phyloP scores from a whole-genome alignment of 2,888 invertebrate species.

The Oscheius sp. region DNA sequence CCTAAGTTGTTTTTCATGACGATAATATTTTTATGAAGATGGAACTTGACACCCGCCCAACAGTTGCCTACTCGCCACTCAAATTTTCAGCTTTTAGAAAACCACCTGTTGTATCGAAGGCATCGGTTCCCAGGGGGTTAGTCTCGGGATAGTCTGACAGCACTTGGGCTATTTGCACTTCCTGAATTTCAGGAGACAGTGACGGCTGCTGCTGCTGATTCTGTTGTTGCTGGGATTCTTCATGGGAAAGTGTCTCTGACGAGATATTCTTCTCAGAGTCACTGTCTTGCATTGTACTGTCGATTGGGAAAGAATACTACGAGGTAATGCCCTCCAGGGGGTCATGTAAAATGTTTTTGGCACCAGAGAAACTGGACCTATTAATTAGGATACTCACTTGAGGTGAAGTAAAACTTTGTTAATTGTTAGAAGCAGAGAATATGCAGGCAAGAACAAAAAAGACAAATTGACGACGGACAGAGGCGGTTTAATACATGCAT shows the following conservation, averaged over 20 bases:
- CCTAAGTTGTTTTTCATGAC: neutral
- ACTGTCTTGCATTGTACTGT: neutral
- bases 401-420: neutral
- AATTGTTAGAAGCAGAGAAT: neutral
- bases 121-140: neutral
- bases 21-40: neutral
- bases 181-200: neutral
- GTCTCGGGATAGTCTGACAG: conserved; percentile 20
- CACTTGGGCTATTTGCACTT: conserved; percentile 17
- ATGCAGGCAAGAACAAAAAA: no score
- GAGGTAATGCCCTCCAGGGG: neutral
- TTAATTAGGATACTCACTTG: neutral
- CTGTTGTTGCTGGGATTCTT: no score
- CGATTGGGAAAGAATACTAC: neutral
- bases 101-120: conserved; percentile 22
- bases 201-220: conserved; percentile 1
- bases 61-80: conserved; percentile 7
- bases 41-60: neutral
- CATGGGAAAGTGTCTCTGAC: no score
- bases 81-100: conserved; percentile 2
- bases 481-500: no score
- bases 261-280: neutral
- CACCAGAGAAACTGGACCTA: neutral
- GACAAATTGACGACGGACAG: no score
- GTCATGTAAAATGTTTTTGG: neutral